phyloP scores from a whole-genome alignment of 1,140 invertebrate species.

The Drosophila mojavensis region DNA sequence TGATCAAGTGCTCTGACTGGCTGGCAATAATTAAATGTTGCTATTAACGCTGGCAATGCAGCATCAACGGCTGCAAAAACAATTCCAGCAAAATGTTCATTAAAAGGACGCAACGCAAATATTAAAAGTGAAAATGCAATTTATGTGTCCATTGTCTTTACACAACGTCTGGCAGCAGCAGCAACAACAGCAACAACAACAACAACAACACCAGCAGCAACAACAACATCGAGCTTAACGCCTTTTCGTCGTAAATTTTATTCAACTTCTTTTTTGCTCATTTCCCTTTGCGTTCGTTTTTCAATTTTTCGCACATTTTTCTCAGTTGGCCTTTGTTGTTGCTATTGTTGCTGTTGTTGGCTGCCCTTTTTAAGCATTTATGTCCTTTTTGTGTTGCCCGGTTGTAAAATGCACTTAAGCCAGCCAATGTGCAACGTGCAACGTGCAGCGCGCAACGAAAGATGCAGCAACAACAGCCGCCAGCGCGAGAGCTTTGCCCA shows the following conservation, averaged over 20 bases:
- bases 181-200: slow-evolving; percentile 42
- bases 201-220: slow-evolving; percentile 41
- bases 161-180: slow-evolving; percentile 32
- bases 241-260: slow-evolving; percentile 78
- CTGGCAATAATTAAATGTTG: slow-evolving; percentile 52
- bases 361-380: slow-evolving; percentile 79
- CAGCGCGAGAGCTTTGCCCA: slow-evolving; percentile 37
- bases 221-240: slow-evolving; percentile 66
- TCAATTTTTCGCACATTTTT: slow-evolving; percentile 76
- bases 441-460: slow-evolving; percentile 33
- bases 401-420: slow-evolving; percentile 78
- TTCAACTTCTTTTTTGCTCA: slow-evolving; percentile 53
- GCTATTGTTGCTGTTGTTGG: slow-evolving; percentile 46
- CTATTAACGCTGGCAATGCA: slow-evolving; percentile 9
- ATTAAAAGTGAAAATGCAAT: slow-evolving; percentile 81
- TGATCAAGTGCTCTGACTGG: slow-evolving; percentile 39
- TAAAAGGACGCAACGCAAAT: slow-evolving; percentile 60
- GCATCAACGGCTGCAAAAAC: slow-evolving; percentile 22
- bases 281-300: slow-evolving; percentile 49
- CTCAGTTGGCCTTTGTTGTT: slow-evolving; percentile 13
- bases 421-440: slow-evolving; percentile 11
- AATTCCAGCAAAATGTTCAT: slow-evolving; percentile 46
- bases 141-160: slow-evolving; percentile 76
- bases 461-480: slow-evolving; percentile 53
- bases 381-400: slow-evolving; percentile 74